Evolutionary conservation across 2,797 vertebrate genomes (phyloP).

Genomic region (Discoglossus pictus): DNA sequence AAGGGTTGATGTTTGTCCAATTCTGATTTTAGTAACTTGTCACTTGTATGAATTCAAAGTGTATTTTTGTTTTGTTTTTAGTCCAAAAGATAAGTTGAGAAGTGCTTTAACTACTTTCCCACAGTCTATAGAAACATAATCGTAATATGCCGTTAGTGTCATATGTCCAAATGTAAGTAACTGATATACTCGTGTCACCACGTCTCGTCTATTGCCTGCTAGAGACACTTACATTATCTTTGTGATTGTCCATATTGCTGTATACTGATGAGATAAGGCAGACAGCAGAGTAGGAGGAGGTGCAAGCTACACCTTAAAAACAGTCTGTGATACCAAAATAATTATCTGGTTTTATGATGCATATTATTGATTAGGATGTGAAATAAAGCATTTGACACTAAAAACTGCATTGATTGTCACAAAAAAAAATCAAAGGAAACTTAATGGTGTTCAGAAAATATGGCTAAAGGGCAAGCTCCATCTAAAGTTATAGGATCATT

Average conservation of each 20-base stretch:
- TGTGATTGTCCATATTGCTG: conserved; percentile 56
- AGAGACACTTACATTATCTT: conserved; percentile 56
- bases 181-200: conserved; percentile 66
- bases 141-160: conserved; percentile 60
- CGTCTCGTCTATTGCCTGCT: conserved; percentile 57
- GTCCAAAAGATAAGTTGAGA: conserved; percentile 41
- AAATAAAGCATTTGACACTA: too few relatives aligned
- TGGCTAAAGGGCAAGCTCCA: too few relatives aligned
- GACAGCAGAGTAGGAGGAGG: conserved; percentile 51
- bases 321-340: neutral
- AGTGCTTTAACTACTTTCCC: conserved; percentile 61
- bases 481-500: too few relatives aligned
- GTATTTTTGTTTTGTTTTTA: conserved; percentile 52
- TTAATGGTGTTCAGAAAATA: too few relatives aligned
- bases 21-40: conserved; percentile 30
- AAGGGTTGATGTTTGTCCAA: conserved; percentile 9
- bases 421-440: too few relatives aligned
- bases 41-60: conserved; percentile 28
- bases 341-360: too few relatives aligned
- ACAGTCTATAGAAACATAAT: conserved; percentile 60
- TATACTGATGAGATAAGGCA: conserved; percentile 41
- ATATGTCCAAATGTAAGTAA: conserved; percentile 62
- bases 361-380: too few relatives aligned
- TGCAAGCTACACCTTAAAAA: conserved; percentile 48
- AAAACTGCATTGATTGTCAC: too few relatives aligned